phyloP scores from a whole-genome alignment of 2,113 vertebrate species.

The Australoheros scitulus region DNA sequence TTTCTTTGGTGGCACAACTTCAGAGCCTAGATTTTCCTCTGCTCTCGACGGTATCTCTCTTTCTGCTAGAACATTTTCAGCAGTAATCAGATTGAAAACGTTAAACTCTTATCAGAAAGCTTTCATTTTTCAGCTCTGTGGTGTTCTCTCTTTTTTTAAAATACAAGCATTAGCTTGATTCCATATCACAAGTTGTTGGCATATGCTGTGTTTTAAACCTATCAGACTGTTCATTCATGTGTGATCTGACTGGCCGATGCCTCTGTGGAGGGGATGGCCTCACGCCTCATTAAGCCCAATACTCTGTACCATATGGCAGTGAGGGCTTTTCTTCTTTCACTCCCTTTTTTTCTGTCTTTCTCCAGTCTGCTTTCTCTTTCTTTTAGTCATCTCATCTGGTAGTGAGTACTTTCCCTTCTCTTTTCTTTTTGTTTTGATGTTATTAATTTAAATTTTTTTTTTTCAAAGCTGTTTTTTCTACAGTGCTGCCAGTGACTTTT shows the following conservation, averaged over 20 bases:
- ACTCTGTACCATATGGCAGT: slow-evolving; percentile 76
- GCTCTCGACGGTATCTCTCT: slow-evolving; percentile 6
- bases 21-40: neutral
- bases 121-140: slow-evolving; percentile 19
- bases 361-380: slow-evolving; percentile 42
- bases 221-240: slow-evolving; percentile 68
- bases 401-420: slow-evolving; percentile 19
- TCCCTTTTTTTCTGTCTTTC: slow-evolving; percentile 12
- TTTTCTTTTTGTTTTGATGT: slow-evolving; percentile 11
- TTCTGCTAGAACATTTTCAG: neutral
- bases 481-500: neutral
- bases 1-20: neutral
- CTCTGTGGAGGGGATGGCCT: slow-evolving; percentile 66
- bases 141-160: neutral
- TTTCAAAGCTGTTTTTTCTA: neutral
- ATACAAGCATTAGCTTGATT: slow-evolving; percentile 54
- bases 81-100: slow-evolving; percentile 9
- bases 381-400: slow-evolving; percentile 61
- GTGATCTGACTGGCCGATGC: slow-evolving; percentile 64
- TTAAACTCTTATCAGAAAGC: slow-evolving; percentile 19
- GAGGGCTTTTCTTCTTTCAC: slow-evolving; percentile 43
- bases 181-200: slow-evolving; percentile 59
- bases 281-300: slow-evolving; percentile 76
- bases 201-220: slow-evolving; percentile 62
- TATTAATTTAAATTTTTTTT: neutral